phyloP scores from a whole-genome alignment of 2,797 vertebrate genomes.

The Hemibagrus guttatus region DNA sequence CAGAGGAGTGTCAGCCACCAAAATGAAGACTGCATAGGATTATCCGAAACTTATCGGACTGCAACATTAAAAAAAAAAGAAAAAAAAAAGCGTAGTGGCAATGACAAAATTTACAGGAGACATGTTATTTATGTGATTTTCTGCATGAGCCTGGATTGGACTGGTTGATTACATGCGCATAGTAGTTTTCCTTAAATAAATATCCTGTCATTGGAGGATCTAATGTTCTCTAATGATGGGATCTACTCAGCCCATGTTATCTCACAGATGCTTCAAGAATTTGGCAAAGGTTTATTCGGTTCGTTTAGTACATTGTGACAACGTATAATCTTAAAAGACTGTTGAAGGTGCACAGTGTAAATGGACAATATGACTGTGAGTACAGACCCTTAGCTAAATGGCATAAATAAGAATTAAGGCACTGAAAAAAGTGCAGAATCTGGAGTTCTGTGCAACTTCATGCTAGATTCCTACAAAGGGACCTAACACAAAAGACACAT shows the following conservation, averaged over 20 bases:
- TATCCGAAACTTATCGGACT: not conserved
- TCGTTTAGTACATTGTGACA: not conserved
- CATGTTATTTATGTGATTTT: not conserved
- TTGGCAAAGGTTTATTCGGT: not conserved
- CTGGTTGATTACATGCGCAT: not conserved
- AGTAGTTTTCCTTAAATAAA: not conserved
- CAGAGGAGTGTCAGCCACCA: not conserved
- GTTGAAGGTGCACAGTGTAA: not conserved
- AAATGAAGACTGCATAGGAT: not conserved
- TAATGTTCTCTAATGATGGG: no score
- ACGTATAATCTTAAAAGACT: not conserved
- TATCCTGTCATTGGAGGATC: not conserved
- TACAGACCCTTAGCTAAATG: not conserved
- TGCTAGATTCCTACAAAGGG: not conserved
- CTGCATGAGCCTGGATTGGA: not conserved
- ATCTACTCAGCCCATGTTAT: not conserved
- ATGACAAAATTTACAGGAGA: not conserved
- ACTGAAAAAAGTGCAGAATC: not conserved
- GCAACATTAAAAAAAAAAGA: not conserved
- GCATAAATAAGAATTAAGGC: not conserved
- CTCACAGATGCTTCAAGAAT: not conserved
- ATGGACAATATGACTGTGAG: not conserved
- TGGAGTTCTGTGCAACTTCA: not conserved
- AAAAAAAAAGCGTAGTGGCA: not conserved
- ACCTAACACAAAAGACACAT: not conserved